Percentiles rank a stretch among this genome's conserved stretches.
Conservation (phyloP, 2,113 vertebrate species). For the Philantomba maxwellii region DNA sequence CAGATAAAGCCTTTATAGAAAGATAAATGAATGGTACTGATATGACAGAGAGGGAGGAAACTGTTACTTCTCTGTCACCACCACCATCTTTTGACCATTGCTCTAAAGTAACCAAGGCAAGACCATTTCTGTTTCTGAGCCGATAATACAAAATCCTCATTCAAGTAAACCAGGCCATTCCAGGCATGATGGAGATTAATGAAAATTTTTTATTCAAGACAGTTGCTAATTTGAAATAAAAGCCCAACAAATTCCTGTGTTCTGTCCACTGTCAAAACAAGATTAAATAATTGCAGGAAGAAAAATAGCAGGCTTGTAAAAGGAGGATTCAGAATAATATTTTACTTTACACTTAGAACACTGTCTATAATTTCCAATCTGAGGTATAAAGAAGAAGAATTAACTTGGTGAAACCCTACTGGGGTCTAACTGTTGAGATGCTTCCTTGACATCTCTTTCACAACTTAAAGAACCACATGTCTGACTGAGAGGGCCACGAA, state of each 20-base stretch:
- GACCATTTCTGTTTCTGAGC: not conserved
- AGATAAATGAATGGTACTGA: slow-evolving; percentile 53
- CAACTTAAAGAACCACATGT: not conserved
- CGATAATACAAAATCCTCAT: not conserved
- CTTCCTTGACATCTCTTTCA: not conserved
- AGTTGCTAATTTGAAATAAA: slow-evolving; percentile 43
- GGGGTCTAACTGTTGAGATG: not conserved
- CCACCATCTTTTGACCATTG: not conserved
- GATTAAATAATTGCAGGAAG: slow-evolving; percentile 22
- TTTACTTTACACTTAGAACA: slow-evolving; percentile 10
- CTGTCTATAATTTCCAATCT: not conserved
- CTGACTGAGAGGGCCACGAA: not conserved
- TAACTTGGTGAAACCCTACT: not conserved
- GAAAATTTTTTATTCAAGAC: not conserved
- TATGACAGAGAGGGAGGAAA: not conserved
- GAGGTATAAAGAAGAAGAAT: not conserved
- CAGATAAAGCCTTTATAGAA: slow-evolving; percentile 57
- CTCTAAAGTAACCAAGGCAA: not conserved
- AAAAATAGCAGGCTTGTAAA: not conserved
- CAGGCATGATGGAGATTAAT: not conserved
- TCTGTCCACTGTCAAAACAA: slow-evolving; percentile 50
- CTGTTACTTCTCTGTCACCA: too few relatives aligned
- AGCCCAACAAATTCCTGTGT: slow-evolving; percentile 17
- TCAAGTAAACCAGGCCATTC: not conserved
- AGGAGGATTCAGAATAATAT: not conserved